Base-by-base conservation (phyloP, 2,888 invertebrate genomes). In the Hartigia nigra region DNA sequence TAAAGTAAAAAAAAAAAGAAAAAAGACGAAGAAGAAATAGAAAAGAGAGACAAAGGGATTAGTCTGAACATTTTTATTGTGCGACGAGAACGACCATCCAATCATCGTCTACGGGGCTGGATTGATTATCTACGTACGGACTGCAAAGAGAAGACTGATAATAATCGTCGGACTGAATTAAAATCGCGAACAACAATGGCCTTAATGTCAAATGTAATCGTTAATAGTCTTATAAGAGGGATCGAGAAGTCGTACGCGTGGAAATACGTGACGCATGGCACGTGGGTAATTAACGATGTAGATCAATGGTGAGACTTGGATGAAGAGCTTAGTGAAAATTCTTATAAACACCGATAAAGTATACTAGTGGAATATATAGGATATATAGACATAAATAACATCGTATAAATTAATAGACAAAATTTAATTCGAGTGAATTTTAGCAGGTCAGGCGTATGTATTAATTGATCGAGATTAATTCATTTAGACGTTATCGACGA, bases 251-350 rank as follows among this genome's bases (percentile, higher is more conserved):
- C 79, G 78, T 81, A 81, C 78, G 78, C 79, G 77, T 76, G 78
- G 76, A 82, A 83, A 78, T 79, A 82, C 72, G 77, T 77, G 81
- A 79, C 81, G 79, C 79, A 76, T 76, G 74, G 80, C 79, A 78
- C 79, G 69, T 78, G 76, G 77, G 80, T 79, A 81, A 81, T 83
- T 23, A 23, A 55, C 82, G 83, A 84, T 82, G 79, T 82, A 80
- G 77, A 83, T 84, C 82, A 83, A 82, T 81, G 77, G 14, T 55
- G 55, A 55, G 23, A 55, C 55, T 55, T 9, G 55, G 55, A 55
- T 2, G 9, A 55, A 9, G 1, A 55, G 23, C 23, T 23, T 55
- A 55, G 55, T 23, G 14, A 55, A 55, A 55, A 23, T 55, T 55
- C 23, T 55, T 23, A 55, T 55, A 55, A 55, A 5, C 2, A 55